A percentile compares a stretch with the other conserved stretches of the same genome.
These are phyloP conservation scores for Momotus momota DNA, from an alignment of 2,797 vertebrate genomes.

Conservation along the genomic window DNA sequence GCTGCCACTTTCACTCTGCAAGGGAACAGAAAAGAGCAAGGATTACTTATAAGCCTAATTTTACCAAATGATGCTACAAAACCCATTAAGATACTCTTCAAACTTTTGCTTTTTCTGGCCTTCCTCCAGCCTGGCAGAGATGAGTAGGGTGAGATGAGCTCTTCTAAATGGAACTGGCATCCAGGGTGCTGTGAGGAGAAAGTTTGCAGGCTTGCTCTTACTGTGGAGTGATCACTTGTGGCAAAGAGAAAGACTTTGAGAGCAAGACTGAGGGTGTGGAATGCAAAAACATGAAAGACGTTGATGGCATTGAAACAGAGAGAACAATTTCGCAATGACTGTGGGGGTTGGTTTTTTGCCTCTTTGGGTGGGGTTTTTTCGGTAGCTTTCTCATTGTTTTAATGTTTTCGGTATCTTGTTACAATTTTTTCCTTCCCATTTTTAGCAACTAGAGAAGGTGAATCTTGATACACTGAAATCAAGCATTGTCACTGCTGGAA, in stretches of 20 bases:
- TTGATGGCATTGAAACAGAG: slow-evolving; percentile 34
- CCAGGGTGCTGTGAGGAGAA: background rate
- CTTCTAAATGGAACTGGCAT: background rate
- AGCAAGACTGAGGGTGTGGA: background rate
- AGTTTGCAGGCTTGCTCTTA: background rate
- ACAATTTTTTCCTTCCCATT: slow-evolving; percentile 53
- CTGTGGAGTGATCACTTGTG: background rate
- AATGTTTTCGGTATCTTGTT: slow-evolving; percentile 64
- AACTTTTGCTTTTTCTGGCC: background rate
- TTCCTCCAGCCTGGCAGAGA: background rate
- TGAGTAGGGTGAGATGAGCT: background rate
- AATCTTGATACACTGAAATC: slow-evolving; percentile 62
- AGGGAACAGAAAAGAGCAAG: background rate
- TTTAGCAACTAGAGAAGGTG: slow-evolving; percentile 73
- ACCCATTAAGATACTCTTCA: background rate
- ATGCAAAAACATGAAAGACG: background rate
- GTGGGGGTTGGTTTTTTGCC: background rate
- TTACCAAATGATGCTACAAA: background rate
- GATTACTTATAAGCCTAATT: background rate
- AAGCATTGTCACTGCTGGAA: slow-evolving; percentile 69
- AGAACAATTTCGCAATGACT: slow-evolving; percentile 28
- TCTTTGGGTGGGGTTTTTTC: slow-evolving; percentile 30
- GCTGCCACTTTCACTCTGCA: slow-evolving; percentile 10
- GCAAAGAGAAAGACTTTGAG: slow-evolving; percentile 45
- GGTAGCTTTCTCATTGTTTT: slow-evolving; percentile 73